Base-by-base conservation (phyloP, 2,113 vertebrate genomes). In the western clawed frog (Xenopus tropicalis) region DNA sequence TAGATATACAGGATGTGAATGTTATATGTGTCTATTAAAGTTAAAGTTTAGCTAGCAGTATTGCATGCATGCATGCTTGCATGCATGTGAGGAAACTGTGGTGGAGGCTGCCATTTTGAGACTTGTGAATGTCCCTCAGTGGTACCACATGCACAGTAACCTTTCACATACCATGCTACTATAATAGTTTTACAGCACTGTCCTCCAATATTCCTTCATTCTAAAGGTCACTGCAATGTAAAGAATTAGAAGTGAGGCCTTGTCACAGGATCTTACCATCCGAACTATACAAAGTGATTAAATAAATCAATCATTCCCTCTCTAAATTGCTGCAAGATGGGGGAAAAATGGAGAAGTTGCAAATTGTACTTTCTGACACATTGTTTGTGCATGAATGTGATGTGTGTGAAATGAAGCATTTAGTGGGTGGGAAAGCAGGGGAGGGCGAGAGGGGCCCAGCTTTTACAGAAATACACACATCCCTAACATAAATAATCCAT, bases 361-460 rank as follows among this genome's bases (percentile, higher is more conserved):
- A 65, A 65, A 65, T 65, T 59, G 71, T 66, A 66, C 44, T 46
- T 74, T 68, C 19, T 74, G 72, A 74, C 72, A 74, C 71, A 52
- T 59, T 74, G 72, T 74, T 67, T 74, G 65, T 74, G 65, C 72
- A 73, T 63, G 23, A 63, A 73, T 58, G 64, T 67, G 61, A 72
- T 72, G 71, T 64, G 71, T 72, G 71, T 72, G 72, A 74, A 74
- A 74, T 74, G 57, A 48, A 74, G 66, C 72, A 68, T 74, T 74
- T 48, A 74, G 72, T 20, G 72, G 54, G 56, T 54, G 73, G 58
- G 64, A 43, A 43, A 23, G 64, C 64, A 46, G 20, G 20, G 43
- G 73, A 63, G 72, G 71, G 71, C 48, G 64, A 73, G 37, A 73
- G 71, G 43, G 72, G 72, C 65, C 57, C 72, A 20, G 66, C 57